Percentiles rank a stretch among this genome's conserved stretches.
Evolutionary conservation across 2,113 vertebrate genomes (phyloP).

Genomic region (Pterocles gutturalis): DNA sequence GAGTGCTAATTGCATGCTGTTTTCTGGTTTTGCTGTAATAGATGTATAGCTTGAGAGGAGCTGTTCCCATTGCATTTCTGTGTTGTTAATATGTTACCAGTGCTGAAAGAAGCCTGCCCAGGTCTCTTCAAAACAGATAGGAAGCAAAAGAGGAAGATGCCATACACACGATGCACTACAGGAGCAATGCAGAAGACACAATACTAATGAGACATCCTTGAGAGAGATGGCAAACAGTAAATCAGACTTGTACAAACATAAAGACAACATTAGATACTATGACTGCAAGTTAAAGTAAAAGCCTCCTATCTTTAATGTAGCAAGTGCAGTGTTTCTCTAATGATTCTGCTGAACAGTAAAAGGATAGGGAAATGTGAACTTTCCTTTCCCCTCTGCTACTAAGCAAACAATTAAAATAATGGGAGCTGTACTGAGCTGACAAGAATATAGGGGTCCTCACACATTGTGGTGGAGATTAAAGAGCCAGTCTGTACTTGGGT

Average conservation of each 20-base stretch:
- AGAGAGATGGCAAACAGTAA: background rate
- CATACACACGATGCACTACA: accelerated
- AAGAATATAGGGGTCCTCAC: background rate
- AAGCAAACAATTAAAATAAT: background rate
- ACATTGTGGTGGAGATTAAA: background rate
- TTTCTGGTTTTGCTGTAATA: background rate
- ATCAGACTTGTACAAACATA: background rate
- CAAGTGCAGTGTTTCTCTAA: background rate
- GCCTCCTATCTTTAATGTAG: background rate
- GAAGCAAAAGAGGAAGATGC: background rate
- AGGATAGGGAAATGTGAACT: background rate
- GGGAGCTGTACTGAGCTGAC: background rate
- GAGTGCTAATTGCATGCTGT: background rate
- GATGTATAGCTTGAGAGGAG: background rate
- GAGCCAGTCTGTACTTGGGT: background rate
- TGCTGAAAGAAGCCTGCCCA: background rate
- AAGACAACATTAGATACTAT: background rate
- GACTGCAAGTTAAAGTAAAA: background rate
- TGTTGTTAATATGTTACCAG: background rate
- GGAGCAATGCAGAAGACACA: background rate
- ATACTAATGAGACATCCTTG: background rate
- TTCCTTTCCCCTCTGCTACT: background rate
- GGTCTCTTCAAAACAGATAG: background rate
- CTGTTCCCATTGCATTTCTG: background rate
- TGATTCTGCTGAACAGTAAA: background rate